phyloP scores from a whole-genome alignment of 2,113 vertebrate genomes.

The Istiophorus platypterus region DNA sequence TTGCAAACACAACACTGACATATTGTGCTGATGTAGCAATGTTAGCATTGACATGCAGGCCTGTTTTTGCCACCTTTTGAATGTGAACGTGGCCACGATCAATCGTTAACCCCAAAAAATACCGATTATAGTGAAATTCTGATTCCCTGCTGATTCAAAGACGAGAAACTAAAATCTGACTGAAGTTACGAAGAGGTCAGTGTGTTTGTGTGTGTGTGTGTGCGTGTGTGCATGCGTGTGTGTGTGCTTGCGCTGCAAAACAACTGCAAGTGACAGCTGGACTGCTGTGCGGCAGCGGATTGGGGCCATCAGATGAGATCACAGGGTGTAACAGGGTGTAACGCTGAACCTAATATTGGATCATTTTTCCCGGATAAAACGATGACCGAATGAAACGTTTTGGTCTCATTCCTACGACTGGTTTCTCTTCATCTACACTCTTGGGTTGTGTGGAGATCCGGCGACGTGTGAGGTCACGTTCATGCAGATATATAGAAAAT shows the following conservation, averaged over 20 bases:
- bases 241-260: background rate
- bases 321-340: background rate
- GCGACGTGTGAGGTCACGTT: no score
- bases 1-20: no score
- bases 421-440: no score
- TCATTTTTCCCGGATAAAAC: no score
- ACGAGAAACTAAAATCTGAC: background rate
- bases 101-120: background rate
- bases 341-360: conserved; percentile 8
- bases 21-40: no score
- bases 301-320: conserved; percentile 35
- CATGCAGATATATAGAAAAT: no score
- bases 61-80: no score
- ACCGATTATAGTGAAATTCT: background rate
- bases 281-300: conserved; percentile 41
- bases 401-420: no score
- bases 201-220: conserved; percentile 2
- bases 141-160: no score
- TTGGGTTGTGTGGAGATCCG: no score
- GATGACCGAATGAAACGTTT: no score
- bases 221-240: conserved; percentile 19
- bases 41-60: no score
- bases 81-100: background rate
- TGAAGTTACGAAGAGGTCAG: background rate
- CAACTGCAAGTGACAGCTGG: conserved; percentile 54